Evolutionary conservation across 2,113 vertebrate species (phyloP).

Genomic region (Perca schrenkii): DNA sequence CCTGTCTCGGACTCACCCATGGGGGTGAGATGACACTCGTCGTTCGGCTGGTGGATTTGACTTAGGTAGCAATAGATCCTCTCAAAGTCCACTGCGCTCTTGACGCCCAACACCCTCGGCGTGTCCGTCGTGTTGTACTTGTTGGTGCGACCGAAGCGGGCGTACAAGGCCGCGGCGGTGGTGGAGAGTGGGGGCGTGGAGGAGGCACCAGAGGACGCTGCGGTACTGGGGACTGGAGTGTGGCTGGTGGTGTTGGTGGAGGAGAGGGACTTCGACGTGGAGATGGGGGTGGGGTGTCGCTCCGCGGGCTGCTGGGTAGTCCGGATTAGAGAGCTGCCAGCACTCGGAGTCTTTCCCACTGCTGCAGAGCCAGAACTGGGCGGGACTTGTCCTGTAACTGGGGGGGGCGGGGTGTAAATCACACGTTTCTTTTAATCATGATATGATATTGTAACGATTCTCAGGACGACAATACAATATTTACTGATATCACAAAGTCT

Average conservation of each 20-base stretch:
- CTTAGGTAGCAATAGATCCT: constrained; percentile 81
- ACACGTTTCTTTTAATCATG: no score
- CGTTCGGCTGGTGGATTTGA: constrained; percentile 18
- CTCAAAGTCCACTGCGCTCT: constrained; percentile 78
- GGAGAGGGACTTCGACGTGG: not conserved
- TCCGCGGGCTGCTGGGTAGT: not conserved
- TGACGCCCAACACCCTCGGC: constrained; percentile 6
- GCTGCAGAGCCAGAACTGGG: accelerated
- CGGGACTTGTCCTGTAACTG: not conserved
- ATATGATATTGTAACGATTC: no score
- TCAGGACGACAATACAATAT: no score
- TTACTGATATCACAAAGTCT: no score
- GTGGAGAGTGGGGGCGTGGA: not conserved
- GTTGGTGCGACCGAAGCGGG: constrained; percentile 4
- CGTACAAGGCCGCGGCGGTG: accelerated
- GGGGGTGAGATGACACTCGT: constrained; percentile 64
- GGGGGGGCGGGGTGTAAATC: not conserved
- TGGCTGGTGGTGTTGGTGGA: not conserved
- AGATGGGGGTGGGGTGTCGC: not conserved
- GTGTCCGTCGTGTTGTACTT: not conserved
- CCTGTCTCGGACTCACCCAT: constrained; percentile 77
- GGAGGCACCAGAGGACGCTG: not conserved
- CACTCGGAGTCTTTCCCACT: not conserved
- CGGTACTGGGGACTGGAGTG: accelerated
- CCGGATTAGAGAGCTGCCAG: not conserved